Evolutionary conservation across 1,140 invertebrate genomes (phyloP), one percentile per base, ranked within the genome.

Genomic region (Hyposmocoma kahamanoa): DNA sequence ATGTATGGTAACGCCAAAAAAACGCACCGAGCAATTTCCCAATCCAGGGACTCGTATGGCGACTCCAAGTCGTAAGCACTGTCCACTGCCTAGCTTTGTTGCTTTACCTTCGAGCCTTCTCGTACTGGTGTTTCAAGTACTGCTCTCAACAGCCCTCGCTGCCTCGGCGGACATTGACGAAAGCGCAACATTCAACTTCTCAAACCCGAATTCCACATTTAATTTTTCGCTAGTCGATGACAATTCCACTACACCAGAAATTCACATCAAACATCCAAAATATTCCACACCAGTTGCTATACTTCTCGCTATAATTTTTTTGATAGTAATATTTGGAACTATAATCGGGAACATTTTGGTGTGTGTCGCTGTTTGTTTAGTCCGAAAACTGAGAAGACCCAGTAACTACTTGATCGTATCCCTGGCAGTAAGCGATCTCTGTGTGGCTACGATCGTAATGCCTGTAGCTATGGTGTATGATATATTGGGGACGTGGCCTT

Each of bases 391-490:
- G 67, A 92, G 90, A 82, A 91, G 90, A 59, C 94, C 91, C 42
- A 95, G 90, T 73, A 97, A 97, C 77, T 96, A 96, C 73, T 86
- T 97, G 24, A 89, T 97, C n/a, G 95, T 96, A 5, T 96, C 94
- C 44, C 86, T 98, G 59, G 97, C 97, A 18, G 92, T 97, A 59
- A 96, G 91, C 73, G 94, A 93, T 89, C 91, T 92, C 57, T 98
- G 92, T 67, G 94, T 95, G 18, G 93, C 93, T 1, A 88, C 92
- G 18, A 87, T 92, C 70, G 96, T 93, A 61, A 98, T 91, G 96
- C 96, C 90, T 60, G 95, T 90, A 91, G 97, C 93, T 51, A 91
- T 92, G 87, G 91, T 92, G 44, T 94, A 92, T 76, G 94, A 93
- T 79, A 93, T 93, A 64, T 91, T 91, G 51, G 93, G 95, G 34